Evolutionary conservation across 2,797 vertebrate genomes (phyloP).

Genomic region (Lagodon rhomboides): DNA sequence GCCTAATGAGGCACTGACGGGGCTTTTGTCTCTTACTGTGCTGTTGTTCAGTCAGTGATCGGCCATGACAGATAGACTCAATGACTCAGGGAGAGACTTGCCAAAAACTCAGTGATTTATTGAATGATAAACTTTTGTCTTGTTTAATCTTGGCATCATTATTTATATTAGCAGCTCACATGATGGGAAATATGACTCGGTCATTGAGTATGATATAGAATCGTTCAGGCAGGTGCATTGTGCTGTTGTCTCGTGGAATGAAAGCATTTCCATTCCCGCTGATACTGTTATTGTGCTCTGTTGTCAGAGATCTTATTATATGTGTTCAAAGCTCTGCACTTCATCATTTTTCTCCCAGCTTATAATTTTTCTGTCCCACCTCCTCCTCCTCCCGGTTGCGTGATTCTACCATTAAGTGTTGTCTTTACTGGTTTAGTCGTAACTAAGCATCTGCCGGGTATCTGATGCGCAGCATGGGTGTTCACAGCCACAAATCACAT

Average conservation of each 20-base stretch:
- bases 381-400: constrained; percentile 6
- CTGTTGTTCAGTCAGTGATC: constrained; percentile 62
- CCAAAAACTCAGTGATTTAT: constrained; percentile 55
- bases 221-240: constrained; percentile 55
- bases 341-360: constrained; percentile 58
- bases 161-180: constrained; percentile 45
- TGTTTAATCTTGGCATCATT: constrained; percentile 58
- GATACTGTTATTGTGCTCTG: constrained; percentile 74
- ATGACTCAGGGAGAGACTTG: constrained; percentile 39
- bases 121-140: constrained; percentile 50
- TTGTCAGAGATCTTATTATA: constrained; percentile 81
- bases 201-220: constrained; percentile 48
- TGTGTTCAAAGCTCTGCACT: constrained; percentile 71
- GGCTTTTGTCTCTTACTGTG: constrained; percentile 52
- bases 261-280: constrained; percentile 68
- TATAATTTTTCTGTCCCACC: constrained; percentile 37
- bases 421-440: constrained; percentile 69
- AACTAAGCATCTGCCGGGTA: constrained; percentile 78
- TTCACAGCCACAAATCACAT: constrained; percentile 75
- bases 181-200: constrained; percentile 50
- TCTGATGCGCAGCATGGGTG: constrained; percentile 70
- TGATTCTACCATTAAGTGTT: constrained; percentile 70
- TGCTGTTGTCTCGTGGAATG: constrained; percentile 59
- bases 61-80: constrained; percentile 46
- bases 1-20: constrained; percentile 74